Conservation (phyloP, 2,113 vertebrate species). For the Misgurnus mizolepis region DNA sequence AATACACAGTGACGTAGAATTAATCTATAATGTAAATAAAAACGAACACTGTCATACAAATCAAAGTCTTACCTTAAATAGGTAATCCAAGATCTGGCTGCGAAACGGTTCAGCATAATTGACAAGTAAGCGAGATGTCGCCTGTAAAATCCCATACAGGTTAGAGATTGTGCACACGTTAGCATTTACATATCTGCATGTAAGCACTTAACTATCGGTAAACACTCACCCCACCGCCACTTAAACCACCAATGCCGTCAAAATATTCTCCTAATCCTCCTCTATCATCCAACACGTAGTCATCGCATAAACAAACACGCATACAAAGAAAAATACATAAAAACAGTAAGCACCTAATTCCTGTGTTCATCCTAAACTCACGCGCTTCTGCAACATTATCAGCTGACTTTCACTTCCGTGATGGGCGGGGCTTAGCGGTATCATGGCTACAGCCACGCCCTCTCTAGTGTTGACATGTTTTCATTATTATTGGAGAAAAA, state of each 20-base stretch:
- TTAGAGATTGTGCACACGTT: background rate
- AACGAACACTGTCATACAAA: background rate
- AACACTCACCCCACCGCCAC: slow-evolving; percentile 88
- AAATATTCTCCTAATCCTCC: slow-evolving; percentile 81
- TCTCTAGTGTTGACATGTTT: no score
- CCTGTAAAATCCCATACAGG: slow-evolving; percentile 68
- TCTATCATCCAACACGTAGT: slow-evolving; percentile 80
- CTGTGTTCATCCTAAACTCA: slow-evolving; percentile 11
- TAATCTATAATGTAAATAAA: background rate
- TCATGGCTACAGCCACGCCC: background rate
- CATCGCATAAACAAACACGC: background rate
- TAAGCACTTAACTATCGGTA: no score
- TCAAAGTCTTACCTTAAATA: slow-evolving; percentile 85
- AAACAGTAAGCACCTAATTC: background rate
- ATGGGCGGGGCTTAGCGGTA: slow-evolving; percentile 1
- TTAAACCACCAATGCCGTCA: slow-evolving; percentile 91
- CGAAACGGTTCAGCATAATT: slow-evolving; percentile 92
- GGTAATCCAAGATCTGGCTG: slow-evolving; percentile 90
- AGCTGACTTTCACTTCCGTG: slow-evolving; percentile 29
- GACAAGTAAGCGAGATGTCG: slow-evolving; percentile 91
- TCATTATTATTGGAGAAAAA: no score
- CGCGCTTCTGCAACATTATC: background rate
- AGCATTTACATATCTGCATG: background rate
- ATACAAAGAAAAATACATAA: rapidly evolving
- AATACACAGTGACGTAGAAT: slow-evolving; percentile 11